phyloP scores from a whole-genome alignment of 2,888 invertebrate genomes.

The Athalia circularis region DNA sequence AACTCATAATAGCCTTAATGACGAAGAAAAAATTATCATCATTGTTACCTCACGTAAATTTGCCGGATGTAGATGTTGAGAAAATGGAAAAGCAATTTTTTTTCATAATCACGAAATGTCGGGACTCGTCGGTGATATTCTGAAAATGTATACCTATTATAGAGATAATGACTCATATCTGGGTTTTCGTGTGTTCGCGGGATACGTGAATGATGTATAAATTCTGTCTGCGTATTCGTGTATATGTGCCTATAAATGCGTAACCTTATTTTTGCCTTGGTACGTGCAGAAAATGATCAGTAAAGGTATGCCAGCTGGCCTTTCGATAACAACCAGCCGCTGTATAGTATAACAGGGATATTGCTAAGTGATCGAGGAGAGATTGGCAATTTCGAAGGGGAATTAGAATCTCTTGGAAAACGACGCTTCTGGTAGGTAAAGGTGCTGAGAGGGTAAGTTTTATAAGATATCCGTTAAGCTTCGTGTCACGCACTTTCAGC shows the following conservation, averaged over 20 bases:
- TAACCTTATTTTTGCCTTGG: background rate
- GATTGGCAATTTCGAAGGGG: slow-evolving; percentile 41
- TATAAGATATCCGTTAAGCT: slow-evolving; percentile 18
- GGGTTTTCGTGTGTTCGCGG: too few relatives aligned
- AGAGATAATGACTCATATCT: too few relatives aligned
- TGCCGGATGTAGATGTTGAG: too few relatives aligned
- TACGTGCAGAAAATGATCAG: slow-evolving; percentile 29
- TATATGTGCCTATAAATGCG: background rate
- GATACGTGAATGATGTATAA: too few relatives aligned
- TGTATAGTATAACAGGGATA: slow-evolving; percentile 9
- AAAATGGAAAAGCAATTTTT: too few relatives aligned
- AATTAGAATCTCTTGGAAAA: slow-evolving; percentile 34
- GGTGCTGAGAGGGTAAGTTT: slow-evolving; percentile 4
- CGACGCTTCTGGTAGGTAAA: background rate
- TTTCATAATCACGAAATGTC: too few relatives aligned
- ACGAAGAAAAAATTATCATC: too few relatives aligned
- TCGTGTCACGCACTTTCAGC: background rate
- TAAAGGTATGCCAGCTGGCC: slow-evolving; percentile 12
- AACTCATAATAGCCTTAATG: too few relatives aligned
- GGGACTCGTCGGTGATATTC: too few relatives aligned
- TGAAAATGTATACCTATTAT: too few relatives aligned
- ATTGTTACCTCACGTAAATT: too few relatives aligned
- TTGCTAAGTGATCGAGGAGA: slow-evolving; percentile 41
- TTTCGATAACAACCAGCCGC: slow-evolving; percentile 22
- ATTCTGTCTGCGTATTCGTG: background rate